Evolutionary conservation across 2,888 invertebrate species (phyloP).

Genomic region (Eurois occulta): DNA sequence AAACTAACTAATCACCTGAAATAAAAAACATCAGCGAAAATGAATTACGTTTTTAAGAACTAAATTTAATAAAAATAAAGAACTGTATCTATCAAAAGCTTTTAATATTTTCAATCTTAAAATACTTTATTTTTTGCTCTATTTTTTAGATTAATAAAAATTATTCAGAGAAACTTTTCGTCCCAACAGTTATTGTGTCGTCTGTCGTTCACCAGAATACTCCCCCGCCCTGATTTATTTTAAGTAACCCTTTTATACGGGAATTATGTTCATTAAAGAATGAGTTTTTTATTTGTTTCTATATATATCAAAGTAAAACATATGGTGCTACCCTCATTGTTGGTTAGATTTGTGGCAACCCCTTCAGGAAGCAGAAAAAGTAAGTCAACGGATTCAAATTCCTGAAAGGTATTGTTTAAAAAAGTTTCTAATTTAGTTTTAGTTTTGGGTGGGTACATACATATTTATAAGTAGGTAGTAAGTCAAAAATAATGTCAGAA

Average conservation of each 20-base stretch:
- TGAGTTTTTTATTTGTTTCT: slow-evolving; percentile 86
- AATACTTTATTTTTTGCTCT: too few relatives aligned
- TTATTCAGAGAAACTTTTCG: too few relatives aligned
- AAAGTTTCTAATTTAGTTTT: slow-evolving; percentile 53
- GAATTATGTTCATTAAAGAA: slow-evolving; percentile 89
- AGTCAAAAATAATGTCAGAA: too few relatives aligned
- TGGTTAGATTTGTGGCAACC: slow-evolving; percentile 72
- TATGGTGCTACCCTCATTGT: slow-evolving; percentile 74
- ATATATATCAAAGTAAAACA: slow-evolving; percentile 79
- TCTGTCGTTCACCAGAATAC: slow-evolving; percentile 78
- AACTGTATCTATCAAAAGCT: too few relatives aligned
- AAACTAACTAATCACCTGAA: background rate
- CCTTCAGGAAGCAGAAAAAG: slow-evolving; percentile 75
- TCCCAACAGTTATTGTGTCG: too few relatives aligned
- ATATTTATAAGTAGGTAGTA: too few relatives aligned
- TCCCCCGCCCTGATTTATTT: slow-evolving; percentile 79
- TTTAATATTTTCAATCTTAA: too few relatives aligned
- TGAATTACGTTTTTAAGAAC: too few relatives aligned
- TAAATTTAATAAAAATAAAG: too few relatives aligned
- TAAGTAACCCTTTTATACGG: slow-evolving; percentile 89
- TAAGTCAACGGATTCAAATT: slow-evolving; percentile 63
- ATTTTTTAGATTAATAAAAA: too few relatives aligned
- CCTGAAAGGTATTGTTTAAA: slow-evolving; percentile 60
- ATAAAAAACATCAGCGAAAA: too few relatives aligned
- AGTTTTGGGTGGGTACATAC: too few relatives aligned